Evolutionary conservation across 2,888 invertebrate species (phyloP).

Genomic region (Erpobdella octoculata): DNA sequence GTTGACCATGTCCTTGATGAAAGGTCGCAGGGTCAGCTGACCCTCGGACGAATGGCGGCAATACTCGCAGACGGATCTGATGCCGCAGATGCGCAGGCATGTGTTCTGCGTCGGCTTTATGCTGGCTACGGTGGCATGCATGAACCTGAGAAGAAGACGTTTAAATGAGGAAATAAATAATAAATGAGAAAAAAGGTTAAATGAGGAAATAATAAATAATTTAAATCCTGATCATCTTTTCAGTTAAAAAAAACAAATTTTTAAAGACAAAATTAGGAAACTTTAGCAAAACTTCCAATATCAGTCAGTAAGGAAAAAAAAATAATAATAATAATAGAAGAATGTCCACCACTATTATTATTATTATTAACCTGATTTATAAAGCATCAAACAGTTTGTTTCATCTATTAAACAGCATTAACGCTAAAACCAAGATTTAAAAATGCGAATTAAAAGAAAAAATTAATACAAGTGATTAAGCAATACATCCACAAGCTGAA

Average conservation of each 20-base stretch:
- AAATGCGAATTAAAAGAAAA: not conserved
- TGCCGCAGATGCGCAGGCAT: slow-evolving; percentile 58
- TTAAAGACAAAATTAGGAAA: not conserved
- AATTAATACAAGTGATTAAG: too few species aligned
- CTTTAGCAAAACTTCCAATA: too few species aligned
- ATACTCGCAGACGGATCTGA: slow-evolving; percentile 56
- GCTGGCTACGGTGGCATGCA: slow-evolving; percentile 58
- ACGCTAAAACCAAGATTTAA: not conserved
- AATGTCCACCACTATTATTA: too few species aligned
- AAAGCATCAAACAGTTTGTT: too few species aligned
- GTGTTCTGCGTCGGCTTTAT: slow-evolving; percentile 56
- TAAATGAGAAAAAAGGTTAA: too few species aligned
- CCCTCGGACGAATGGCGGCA: slow-evolving; percentile 57
- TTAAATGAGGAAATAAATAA: not conserved
- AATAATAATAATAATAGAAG: too few species aligned
- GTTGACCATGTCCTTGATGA: slow-evolving; percentile 56
- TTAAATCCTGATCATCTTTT: too few species aligned
- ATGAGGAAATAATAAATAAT: too few species aligned
- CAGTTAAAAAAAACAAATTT: not conserved
- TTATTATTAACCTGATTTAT: too few species aligned
- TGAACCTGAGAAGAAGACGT: slow-evolving; percentile 47
- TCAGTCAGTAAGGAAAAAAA: too few species aligned
- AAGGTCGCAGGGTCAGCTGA: slow-evolving; percentile 51
- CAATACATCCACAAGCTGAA: too few species aligned
- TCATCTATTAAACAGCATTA: not conserved